Percentiles rank a stretch among this genome's conserved stretches.
phyloP scores from a whole-genome alignment of 1,140 invertebrate species.

The Brachionus rubens region DNA sequence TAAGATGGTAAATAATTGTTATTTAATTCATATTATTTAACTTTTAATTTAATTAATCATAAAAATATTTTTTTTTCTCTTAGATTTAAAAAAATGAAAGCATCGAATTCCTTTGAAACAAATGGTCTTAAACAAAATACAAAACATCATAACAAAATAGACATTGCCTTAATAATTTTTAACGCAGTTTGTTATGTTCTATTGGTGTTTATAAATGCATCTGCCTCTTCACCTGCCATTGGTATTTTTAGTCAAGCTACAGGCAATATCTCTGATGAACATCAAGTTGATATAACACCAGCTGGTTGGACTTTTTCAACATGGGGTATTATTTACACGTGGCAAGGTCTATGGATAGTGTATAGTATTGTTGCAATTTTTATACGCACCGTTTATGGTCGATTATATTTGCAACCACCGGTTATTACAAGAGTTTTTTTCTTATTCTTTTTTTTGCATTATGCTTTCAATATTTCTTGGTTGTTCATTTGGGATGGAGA shows the following conservation, averaged over 20 bases:
- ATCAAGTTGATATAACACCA: constrained; percentile 52
- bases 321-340: constrained; percentile 55
- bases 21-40: no score
- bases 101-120: constrained; percentile 2
- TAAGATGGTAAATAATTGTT: no score
- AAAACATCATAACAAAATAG: background rate
- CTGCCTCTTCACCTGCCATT: constrained; percentile 45
- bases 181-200: background rate
- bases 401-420: constrained; percentile 48
- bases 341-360: constrained; percentile 52
- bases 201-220: constrained; percentile 25
- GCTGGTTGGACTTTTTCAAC: constrained; percentile 55
- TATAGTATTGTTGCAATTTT: constrained; percentile 52
- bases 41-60: background rate
- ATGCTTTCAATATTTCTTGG: constrained; percentile 53
- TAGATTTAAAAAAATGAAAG: background rate
- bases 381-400: constrained; percentile 49
- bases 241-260: constrained; percentile 52
- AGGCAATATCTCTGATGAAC: constrained; percentile 50
- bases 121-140: background rate
- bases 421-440: constrained; percentile 50
- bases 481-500: constrained; percentile 51
- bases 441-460: constrained; percentile 49
- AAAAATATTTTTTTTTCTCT: background rate
- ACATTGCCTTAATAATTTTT: background rate